Evolutionary conservation across 2,888 invertebrate genomes (phyloP).

Genomic region (Holacanthella duospinosa): DNA sequence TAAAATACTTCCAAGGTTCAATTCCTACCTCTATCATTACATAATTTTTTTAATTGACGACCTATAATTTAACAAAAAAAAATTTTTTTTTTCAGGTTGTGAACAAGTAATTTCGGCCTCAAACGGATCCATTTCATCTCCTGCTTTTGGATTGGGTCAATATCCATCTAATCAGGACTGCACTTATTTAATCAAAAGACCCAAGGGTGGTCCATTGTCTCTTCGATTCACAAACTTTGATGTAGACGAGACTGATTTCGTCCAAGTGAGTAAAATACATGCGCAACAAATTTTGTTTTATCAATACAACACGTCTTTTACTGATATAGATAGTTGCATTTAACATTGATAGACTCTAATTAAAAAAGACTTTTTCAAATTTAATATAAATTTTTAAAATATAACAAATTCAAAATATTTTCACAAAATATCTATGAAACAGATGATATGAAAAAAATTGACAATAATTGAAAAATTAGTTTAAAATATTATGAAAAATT

Average conservation of each 20-base stretch:
- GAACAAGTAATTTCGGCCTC: slow-evolving; percentile 70
- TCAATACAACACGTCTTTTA: no score
- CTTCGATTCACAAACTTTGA: slow-evolving; percentile 77
- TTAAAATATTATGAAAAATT: no score
- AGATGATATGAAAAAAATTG: no score
- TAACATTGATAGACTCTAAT: no score
- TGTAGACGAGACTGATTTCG: slow-evolving; percentile 76
- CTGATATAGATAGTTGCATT: no score
- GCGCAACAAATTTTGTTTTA: not conserved
- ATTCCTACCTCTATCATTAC: no score
- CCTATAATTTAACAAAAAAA: not conserved
- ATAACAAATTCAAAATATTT: no score
- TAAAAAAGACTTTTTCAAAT: no score
- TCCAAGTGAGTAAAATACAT: slow-evolving; percentile 57
- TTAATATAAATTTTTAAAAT: no score
- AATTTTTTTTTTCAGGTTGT: slow-evolving; percentile 54
- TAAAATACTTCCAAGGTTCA: slow-evolving; percentile 64
- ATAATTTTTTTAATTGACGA: not conserved
- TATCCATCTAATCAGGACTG: slow-evolving; percentile 92
- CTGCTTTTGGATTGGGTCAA: slow-evolving; percentile 69
- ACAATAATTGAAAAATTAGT: no score
- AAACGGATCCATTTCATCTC: slow-evolving; percentile 79
- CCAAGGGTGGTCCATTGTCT: slow-evolving; percentile 72
- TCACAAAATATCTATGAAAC: no score
- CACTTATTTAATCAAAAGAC: slow-evolving; percentile 71